phyloP scores from a whole-genome alignment of 1,140 invertebrate genomes.

The Zaprionus africanus region DNA sequence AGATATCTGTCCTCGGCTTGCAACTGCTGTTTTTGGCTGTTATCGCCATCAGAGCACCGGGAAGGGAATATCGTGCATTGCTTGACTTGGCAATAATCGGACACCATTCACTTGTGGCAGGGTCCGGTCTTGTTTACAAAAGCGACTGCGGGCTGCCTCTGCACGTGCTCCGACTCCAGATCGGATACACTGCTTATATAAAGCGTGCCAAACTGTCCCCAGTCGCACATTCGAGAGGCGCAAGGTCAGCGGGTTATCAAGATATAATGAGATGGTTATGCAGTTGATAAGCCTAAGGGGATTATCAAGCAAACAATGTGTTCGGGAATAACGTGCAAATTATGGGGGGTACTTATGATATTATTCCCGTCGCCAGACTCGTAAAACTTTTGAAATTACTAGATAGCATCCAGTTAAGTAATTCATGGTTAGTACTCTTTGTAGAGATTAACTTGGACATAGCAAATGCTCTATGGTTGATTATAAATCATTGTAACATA shows the following conservation, averaged over 20 bases:
- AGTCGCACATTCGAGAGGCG: not conserved
- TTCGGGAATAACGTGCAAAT: constrained; percentile 1
- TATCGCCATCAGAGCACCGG: constrained; percentile 21
- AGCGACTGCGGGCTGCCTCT: constrained; percentile 21
- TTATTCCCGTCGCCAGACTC: not conserved
- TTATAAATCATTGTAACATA: too few relatives aligned
- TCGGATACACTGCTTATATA: constrained; percentile 44
- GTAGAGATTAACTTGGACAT: not conserved
- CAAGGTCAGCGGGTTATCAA: constrained; percentile 54
- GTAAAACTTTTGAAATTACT: not conserved
- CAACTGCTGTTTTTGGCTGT: constrained; percentile 26
- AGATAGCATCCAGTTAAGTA: not conserved
- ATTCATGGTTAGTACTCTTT: not conserved
- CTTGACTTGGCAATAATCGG: constrained; percentile 29
- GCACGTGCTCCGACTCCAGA: constrained; percentile 25
- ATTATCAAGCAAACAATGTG: constrained; percentile 24
- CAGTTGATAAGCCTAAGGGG: constrained; percentile 8
- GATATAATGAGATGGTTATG: constrained; percentile 32
- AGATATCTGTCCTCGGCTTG: constrained; percentile 25
- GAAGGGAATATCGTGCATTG: constrained; percentile 11
- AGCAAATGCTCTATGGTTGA: too few relatives aligned
- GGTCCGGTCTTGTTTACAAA: constrained; percentile 19
- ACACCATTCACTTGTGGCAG: not conserved
- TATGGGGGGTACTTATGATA: constrained; percentile 6
- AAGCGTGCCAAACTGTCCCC: constrained; percentile 50